Conservation (phyloP, 2,113 vertebrate species). For the Phaethornis superciliosus region DNA sequence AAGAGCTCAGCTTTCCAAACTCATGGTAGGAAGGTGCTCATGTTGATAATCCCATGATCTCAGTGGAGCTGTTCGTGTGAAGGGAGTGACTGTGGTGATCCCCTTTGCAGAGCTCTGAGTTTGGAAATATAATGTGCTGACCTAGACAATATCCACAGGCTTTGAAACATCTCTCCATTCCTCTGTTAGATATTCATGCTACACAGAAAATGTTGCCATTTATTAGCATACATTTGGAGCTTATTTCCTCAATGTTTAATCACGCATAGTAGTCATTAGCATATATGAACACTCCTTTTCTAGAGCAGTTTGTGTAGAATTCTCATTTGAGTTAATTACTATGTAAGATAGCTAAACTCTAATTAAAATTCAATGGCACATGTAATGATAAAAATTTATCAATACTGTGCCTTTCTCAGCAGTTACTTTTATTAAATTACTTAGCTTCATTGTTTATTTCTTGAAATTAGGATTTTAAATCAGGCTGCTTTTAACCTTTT, state of each 20-base stretch:
- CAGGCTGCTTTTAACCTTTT: not conserved
- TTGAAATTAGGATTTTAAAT: slow-evolving; percentile 43
- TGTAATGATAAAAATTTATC: slow-evolving; percentile 67
- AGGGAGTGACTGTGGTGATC: not conserved
- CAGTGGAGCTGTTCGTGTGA: not conserved
- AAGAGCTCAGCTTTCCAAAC: not conserved
- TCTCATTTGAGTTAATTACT: slow-evolving; percentile 67
- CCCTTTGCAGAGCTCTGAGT: not conserved
- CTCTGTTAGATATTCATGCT: slow-evolving; percentile 37
- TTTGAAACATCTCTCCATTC: not conserved
- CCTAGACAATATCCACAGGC: not conserved
- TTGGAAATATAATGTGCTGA: not conserved
- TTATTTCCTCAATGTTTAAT: slow-evolving; percentile 64
- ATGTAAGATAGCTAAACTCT: slow-evolving; percentile 61
- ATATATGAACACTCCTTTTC: slow-evolving; percentile 60
- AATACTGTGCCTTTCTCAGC: slow-evolving; percentile 46
- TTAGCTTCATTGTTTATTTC: slow-evolving; percentile 50
- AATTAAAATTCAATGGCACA: slow-evolving; percentile 71
- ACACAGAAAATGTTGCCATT: slow-evolving; percentile 37
- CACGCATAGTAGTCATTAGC: slow-evolving; percentile 57
- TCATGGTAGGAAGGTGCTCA: not conserved
- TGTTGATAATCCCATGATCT: not conserved
- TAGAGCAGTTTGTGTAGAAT: slow-evolving; percentile 54
- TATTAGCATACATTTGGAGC: slow-evolving; percentile 67
- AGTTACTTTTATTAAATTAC: slow-evolving; percentile 52